Percentiles rank a stretch among this genome's conserved stretches.
phyloP scores from a whole-genome alignment of 23 tunicate genomes.

The Diplosoma virens region DNA sequence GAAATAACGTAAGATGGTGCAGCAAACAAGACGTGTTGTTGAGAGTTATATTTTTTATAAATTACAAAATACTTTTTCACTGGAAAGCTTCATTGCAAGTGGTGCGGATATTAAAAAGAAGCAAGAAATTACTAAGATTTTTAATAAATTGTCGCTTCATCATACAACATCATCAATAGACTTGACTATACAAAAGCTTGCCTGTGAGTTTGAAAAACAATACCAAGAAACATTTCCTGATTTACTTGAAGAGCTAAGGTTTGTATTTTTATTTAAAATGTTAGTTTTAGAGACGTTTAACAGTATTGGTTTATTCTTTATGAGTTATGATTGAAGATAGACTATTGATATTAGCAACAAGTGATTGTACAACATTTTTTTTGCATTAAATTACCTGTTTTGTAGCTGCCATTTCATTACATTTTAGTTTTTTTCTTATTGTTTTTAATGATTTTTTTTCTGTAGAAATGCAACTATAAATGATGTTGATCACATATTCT shows the following conservation, averaged over 20 bases:
- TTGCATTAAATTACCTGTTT: too few relatives aligned
- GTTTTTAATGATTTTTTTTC: too few relatives aligned
- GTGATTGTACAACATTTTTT: too few relatives aligned
- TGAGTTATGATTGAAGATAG: too few relatives aligned
- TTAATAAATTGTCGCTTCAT: constrained; percentile 3
- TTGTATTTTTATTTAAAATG: background rate
- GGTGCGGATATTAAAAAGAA: background rate
- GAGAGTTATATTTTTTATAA: constrained; percentile 63
- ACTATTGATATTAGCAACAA: too few relatives aligned
- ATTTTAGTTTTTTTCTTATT: too few relatives aligned
- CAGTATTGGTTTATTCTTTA: too few relatives aligned
- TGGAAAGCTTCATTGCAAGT: background rate
- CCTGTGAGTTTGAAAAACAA: constrained; percentile 39
- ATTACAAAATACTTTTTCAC: background rate
- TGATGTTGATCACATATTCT: constrained; percentile 16
- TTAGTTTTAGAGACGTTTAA: too few relatives aligned
- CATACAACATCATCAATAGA: constrained; percentile 27
- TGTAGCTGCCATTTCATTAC: too few relatives aligned
- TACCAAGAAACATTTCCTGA: constrained; percentile 62
- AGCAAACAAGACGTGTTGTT: constrained; percentile 69
- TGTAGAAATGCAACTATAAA: constrained; percentile 1
- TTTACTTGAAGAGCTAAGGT: constrained; percentile 51
- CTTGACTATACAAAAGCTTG: constrained; percentile 34
- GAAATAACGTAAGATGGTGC: constrained; percentile 46
- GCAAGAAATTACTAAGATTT: background rate